A percentile compares a stretch with the other conserved stretches of the same genome.
Conservation (phyloP, 2,888 invertebrate species). For the Erebia palarica region DNA sequence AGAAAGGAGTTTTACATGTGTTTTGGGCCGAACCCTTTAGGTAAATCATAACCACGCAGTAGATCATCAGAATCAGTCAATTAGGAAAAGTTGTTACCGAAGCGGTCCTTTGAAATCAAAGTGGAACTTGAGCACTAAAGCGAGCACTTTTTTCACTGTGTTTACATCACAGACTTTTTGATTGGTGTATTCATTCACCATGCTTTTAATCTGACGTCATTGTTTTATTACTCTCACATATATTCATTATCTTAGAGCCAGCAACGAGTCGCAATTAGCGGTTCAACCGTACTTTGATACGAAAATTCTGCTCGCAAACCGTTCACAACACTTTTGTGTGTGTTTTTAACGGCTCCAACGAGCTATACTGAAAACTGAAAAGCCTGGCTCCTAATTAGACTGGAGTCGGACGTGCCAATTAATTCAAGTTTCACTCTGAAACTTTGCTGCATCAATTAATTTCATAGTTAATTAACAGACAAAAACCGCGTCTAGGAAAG, state of each 20-base stretch:
- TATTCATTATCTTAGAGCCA: conserved; percentile 34
- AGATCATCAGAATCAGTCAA: neutral
- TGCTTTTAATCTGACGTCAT: conserved; percentile 10
- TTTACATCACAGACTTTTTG: neutral
- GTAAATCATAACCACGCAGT: neutral
- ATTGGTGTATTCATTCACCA: conserved; percentile 11
- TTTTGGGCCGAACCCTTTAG: neutral
- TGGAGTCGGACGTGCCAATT: conserved; percentile 82
- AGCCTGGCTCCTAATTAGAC: conserved; percentile 82
- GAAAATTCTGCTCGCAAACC: conserved; percentile 55
- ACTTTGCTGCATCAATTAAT: conserved; percentile 83
- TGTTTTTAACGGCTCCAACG: conserved; percentile 78
- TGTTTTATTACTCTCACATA: conserved; percentile 15
- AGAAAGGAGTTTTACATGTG: too few species aligned
- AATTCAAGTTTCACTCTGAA: conserved; percentile 82
- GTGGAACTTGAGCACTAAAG: neutral
- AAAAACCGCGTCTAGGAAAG: conserved; percentile 76
- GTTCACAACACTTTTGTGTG: conserved; percentile 77
- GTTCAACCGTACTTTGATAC: conserved; percentile 47
- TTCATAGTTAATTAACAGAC: conserved; percentile 83
- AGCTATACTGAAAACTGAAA: conserved; percentile 71
- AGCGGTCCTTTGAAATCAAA: neutral
- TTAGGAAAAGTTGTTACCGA: neutral
- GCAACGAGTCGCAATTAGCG: conserved; percentile 45
- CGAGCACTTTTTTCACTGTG: too few species aligned